Evolutionary conservation across 2,113 vertebrate genomes (phyloP), one percentile per base, ranked within the genome.

Genomic region (Nibea albiflora): DNA sequence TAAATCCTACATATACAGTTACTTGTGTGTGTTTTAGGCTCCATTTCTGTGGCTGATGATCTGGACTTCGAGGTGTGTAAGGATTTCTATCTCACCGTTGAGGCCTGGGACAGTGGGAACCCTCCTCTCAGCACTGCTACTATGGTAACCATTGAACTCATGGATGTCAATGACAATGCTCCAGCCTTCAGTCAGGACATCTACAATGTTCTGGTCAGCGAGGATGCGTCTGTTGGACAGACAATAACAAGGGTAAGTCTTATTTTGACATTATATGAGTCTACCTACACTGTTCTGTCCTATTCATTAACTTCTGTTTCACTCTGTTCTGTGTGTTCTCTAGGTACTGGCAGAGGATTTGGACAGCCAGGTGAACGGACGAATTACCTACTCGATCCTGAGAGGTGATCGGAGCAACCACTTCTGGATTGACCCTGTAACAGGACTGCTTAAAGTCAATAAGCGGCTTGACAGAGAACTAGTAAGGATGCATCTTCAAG

Each of bases 101-200:
- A 99, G 93, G 98, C 98, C 16, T 96, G 96, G 94, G 98, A 99
- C 47, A 97, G 96, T 3, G 98, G 98, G 3, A 95, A 90, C 2
- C 98, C 97, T 4, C 95, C 98, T 11, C 95, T 99, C 76, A 99
- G 97, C 1, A 94, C 97, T 0, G 94, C 97, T 11, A 94, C 97
- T 0, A 97, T 97, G 0, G 95, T 99, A 52, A 97, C 94, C n/a
- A 93, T 99, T 31, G 96, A 97, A 0, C 95, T 99, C 72, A 96
- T 97, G 1, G 98, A 99, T 20, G 96, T 99, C 72, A 99, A 99
- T 16, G 98, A 99, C 94, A 99, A 99, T 0, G 95, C 97, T 8
- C 98, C 98, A 0, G 85, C 82, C 11, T 99, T 99, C 90, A 97
- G 94, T 86, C 96, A 97, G 77, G 92, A 95, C 0, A 93, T 97